Evolutionary conservation across 2,113 vertebrate species (phyloP).

Genomic region (Colaptes auratus): DNA sequence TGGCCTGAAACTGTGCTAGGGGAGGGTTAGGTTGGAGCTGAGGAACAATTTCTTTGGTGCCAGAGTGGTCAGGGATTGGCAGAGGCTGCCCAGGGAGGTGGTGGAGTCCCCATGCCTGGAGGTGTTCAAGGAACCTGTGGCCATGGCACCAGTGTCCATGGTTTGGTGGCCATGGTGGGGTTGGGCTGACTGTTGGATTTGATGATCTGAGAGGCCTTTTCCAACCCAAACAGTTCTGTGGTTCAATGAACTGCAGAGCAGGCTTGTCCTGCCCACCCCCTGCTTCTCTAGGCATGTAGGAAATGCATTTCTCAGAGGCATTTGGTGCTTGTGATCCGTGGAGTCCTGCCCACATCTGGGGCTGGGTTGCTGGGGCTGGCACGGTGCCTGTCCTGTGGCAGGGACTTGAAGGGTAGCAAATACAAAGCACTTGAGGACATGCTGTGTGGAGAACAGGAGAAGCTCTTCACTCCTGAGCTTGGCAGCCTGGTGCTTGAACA

Average conservation of each 20-base stretch:
- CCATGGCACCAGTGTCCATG: no score
- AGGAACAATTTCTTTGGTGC: no score
- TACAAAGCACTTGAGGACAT: not conserved
- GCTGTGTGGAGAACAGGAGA: not conserved
- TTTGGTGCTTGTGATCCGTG: not conserved
- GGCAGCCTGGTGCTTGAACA: not conserved
- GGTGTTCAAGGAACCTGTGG: no score
- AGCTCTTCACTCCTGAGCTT: not conserved
- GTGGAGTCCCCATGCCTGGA: no score
- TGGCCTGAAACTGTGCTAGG: no score
- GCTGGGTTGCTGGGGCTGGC: accelerated
- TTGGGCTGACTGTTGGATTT: no score
- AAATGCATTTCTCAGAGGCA: not conserved
- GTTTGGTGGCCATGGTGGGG: no score
- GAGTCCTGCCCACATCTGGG: not conserved
- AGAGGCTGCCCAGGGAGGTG: no score
- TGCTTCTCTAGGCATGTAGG: not conserved
- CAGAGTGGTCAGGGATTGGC: no score
- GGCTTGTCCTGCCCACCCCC: not conserved
- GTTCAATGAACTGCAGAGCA: not conserved
- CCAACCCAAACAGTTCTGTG: no score
- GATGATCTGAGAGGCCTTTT: no score
- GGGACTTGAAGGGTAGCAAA: not conserved
- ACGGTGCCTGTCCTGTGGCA: not conserved
- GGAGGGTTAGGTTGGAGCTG: no score